phyloP scores from a whole-genome alignment of 2,113 vertebrate species.

The Aegotheles bennettii region DNA sequence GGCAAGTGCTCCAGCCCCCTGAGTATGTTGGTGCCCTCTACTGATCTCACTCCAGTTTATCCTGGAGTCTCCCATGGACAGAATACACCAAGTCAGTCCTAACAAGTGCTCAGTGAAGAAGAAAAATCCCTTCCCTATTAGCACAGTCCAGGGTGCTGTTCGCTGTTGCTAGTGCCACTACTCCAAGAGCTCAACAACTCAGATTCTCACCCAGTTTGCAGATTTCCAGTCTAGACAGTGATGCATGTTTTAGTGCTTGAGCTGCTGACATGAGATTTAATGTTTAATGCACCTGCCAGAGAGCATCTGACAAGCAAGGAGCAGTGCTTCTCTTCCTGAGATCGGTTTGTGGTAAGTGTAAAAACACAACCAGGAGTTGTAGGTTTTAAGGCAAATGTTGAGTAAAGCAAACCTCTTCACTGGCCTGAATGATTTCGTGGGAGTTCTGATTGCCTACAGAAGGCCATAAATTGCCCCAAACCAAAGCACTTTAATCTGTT shows the following conservation, averaged over 20 bases:
- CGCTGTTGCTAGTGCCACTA: not conserved
- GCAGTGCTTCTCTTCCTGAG: not conserved
- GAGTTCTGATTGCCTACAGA: not conserved
- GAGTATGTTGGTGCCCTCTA: not conserved
- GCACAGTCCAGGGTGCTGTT: not conserved
- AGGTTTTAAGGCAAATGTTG: not conserved
- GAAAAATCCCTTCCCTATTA: not conserved
- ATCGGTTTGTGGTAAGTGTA: not conserved
- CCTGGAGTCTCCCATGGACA: not conserved
- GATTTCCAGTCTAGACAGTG: not conserved
- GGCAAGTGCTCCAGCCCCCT: not conserved
- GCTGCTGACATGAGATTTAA: not conserved
- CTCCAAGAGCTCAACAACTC: not conserved
- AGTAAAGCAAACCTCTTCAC: not conserved
- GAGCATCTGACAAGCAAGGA: not conserved
- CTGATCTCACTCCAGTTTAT: not conserved
- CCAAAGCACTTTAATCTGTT: not conserved
- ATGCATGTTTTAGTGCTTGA: not conserved
- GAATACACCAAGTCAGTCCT: not conserved
- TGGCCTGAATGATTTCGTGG: not conserved
- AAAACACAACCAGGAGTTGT: not conserved
- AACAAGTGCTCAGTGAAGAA: not conserved
- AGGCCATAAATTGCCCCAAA: not conserved
- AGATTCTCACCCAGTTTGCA: not conserved
- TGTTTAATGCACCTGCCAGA: not conserved